Conservation (phyloP, 2,888 invertebrate genomes). For the Acleris emargana region DNA sequence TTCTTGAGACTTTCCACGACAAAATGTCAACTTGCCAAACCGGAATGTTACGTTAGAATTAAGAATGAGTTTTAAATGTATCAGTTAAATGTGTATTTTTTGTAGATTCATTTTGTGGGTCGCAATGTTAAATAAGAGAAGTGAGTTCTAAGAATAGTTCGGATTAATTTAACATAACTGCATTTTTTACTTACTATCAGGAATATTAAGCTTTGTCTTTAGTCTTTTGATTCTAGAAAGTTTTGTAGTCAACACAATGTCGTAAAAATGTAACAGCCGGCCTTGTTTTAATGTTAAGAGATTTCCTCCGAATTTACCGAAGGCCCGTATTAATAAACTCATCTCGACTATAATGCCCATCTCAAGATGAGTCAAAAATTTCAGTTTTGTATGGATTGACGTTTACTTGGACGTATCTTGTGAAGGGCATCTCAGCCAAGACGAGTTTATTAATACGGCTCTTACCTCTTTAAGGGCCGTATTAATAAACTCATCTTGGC, state of each 20-base stretch:
- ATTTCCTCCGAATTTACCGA: no score
- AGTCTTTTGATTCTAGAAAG: background rate
- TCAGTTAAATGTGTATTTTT: slow-evolving; percentile 25
- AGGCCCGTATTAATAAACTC: no score
- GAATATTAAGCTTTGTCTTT: background rate
- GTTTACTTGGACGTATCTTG: no score
- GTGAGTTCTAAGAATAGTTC: no score
- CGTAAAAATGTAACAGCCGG: slow-evolving; percentile 7
- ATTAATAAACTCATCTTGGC: no score
- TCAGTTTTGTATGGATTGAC: no score
- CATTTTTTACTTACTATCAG: background rate
- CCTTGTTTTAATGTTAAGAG: slow-evolving; percentile 1
- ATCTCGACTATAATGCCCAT: no score
- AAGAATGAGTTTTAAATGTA: slow-evolving; percentile 13
- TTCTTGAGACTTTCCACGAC: slow-evolving; percentile 32
- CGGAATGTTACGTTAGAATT: slow-evolving; percentile 7
- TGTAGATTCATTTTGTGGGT: background rate
- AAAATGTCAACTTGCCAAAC: slow-evolving; percentile 12
- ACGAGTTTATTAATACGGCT: no score
- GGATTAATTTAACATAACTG: background rate
- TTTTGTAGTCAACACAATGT: background rate
- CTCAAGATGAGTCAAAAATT: no score
- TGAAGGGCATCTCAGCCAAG: no score
- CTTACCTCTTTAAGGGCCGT: no score
- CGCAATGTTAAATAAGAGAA: no score